Evolutionary conservation across 2,888 invertebrate species (phyloP), one percentile per base, ranked within the genome.

Genomic region (Drosophila colorata): DNA sequence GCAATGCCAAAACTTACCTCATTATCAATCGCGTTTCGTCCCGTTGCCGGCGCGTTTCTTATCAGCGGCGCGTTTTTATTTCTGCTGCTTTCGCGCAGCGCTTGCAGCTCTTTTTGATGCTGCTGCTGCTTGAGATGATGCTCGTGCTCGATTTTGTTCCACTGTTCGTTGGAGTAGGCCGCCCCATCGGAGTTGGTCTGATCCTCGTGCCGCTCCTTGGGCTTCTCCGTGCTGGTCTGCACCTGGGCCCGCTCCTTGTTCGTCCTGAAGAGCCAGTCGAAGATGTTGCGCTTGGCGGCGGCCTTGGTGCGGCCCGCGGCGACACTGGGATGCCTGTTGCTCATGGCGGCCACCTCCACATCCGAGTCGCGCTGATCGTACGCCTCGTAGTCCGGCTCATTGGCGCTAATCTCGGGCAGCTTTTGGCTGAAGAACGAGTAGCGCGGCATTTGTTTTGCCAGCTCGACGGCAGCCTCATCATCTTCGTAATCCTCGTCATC

Each of bases 81-180:
- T 55, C 74, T 51, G 61, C 65, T 81, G 41, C 69, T 66, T 47
- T 70, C 77, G n/a, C 69, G 68, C 38, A 89, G n/a, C 0, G 80
- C 85, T 57, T 86, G 69, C 23, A 90, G 51, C 18, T 90, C 90
- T 59, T 83, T 89, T 38, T 90, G 90, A 67, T 90, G 91, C 52
- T 88, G 87, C 64, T 88, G 81, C 63, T 90, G 88, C 58, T 77
- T 81, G 56, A 90, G 69, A 40, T 87, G 80, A 74, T 90, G 90
- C 65, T 89, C 89, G 76, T 92, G 90, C 78, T 93, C 90, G 80
- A 92, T 89, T 80, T 92, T 87, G 80, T 92, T 82, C 92, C 92
- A 78, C 80, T 92, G 74, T 69, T 93, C 87, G 70, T 92, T 75
- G 78, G 93, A 76, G 82, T 92, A 70, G 70, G 90, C 68, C 69